phyloP scores from a whole-genome alignment of 2,113 vertebrate genomes.

The Montifringilla adamsi region DNA sequence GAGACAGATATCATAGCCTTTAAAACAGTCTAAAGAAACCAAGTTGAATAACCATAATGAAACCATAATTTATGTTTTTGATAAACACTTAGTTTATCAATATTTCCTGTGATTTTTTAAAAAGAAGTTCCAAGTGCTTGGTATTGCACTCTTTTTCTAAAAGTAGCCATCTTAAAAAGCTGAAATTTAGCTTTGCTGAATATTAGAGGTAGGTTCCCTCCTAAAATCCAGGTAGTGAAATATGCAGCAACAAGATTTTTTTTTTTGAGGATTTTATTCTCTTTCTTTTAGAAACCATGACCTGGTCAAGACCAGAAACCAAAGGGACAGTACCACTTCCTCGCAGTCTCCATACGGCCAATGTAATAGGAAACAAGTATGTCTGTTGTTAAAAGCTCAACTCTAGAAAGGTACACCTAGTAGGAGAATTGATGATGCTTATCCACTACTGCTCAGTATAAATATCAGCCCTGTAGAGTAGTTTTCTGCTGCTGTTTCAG shows the following conservation, averaged over 20 bases:
- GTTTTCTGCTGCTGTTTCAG: neutral
- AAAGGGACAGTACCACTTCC: slow-evolving; percentile 86
- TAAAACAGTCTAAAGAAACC: neutral
- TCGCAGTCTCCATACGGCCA: slow-evolving; percentile 94
- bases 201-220: neutral
- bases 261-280: neutral
- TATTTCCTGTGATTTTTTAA: neutral
- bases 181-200: neutral
- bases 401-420: slow-evolving; percentile 74
- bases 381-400: slow-evolving; percentile 71
- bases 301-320: slow-evolving; percentile 87
- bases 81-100: neutral
- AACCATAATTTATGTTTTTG: neutral
- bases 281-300: slow-evolving; percentile 86
- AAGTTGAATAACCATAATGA: neutral
- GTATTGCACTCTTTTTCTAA: neutral
- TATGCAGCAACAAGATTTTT: neutral
- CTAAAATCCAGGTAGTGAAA: neutral
- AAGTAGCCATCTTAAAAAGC: neutral
- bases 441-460: slow-evolving; percentile 37
- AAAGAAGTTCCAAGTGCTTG: neutral
- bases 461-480: neutral
- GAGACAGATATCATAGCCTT: neutral
- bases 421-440: slow-evolving; percentile 61
- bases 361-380: slow-evolving; percentile 94